Evolutionary conservation across 2,797 vertebrate species (phyloP).

Genomic region (Enteromius unitaeniatus): DNA sequence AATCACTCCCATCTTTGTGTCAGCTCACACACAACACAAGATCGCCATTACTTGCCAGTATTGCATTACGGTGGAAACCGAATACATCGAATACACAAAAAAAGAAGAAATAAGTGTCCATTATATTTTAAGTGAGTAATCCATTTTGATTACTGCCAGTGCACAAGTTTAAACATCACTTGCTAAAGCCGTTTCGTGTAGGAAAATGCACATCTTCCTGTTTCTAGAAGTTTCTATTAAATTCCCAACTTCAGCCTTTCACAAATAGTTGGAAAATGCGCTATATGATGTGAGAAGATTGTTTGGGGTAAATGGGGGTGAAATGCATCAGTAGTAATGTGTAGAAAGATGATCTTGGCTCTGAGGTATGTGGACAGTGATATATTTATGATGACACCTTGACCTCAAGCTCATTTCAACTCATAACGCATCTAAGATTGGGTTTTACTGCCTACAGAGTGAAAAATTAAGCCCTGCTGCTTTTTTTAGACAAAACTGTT

Average conservation of each 20-base stretch:
- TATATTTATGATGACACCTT: conserved; percentile 67
- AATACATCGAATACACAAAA: conserved; percentile 54
- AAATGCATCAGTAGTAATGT: conserved; percentile 53
- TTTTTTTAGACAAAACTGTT: background rate
- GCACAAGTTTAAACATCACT: conserved; percentile 43
- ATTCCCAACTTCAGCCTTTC: conserved; percentile 37
- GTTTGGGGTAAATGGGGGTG: conserved; percentile 28
- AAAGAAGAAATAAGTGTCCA: conserved; percentile 55
- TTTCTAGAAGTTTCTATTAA: conserved; percentile 50
- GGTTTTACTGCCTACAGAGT: conserved; percentile 72
- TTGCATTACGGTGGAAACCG: conserved; percentile 69
- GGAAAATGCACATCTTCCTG: conserved; percentile 42
- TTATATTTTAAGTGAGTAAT: conserved; percentile 36
- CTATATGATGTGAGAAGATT: conserved; percentile 37
- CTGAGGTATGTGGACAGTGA: conserved; percentile 68
- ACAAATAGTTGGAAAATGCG: conserved; percentile 43
- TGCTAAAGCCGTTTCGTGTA: conserved; percentile 24
- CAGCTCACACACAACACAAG: conserved; percentile 70
- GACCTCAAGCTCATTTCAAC: conserved; percentile 65
- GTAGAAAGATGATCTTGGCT: conserved; percentile 64
- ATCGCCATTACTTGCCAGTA: conserved; percentile 67
- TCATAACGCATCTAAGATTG: conserved; percentile 63
- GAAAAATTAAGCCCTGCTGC: conserved; percentile 47
- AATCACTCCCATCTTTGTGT: conserved; percentile 67
- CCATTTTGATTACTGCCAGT: conserved; percentile 48